Conservation (phyloP, 2,797 vertebrate genomes). For the Columba guinea region DNA sequence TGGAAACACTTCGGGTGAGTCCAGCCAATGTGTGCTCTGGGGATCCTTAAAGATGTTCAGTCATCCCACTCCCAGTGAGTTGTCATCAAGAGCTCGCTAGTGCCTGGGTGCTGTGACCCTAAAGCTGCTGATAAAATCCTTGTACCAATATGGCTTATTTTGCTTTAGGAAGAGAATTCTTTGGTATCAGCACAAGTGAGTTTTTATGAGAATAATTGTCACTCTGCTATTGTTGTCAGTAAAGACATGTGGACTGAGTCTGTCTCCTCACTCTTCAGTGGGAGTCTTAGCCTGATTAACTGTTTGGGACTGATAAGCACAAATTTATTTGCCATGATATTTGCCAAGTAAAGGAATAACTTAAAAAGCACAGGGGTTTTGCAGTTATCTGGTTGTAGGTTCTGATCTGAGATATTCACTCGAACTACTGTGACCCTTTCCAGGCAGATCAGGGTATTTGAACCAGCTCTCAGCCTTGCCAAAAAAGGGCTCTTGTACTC, state of each 20-base stretch:
- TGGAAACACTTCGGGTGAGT: slow-evolving; percentile 91
- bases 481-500: slow-evolving; percentile 25
- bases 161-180: neutral
- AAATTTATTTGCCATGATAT: neutral
- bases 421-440: neutral
- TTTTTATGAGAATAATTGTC: neutral
- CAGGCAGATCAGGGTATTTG: neutral
- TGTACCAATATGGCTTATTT: neutral
- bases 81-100: neutral
- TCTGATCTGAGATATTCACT: neutral
- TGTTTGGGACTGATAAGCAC: neutral
- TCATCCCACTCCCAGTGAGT: no score
- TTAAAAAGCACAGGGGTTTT: neutral
- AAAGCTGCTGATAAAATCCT: neutral
- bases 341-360: neutral
- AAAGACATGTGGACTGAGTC: neutral
- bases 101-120: neutral
- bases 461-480: neutral
- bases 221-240: neutral
- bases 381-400: neutral
- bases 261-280: neutral
- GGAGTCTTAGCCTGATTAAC: neutral
- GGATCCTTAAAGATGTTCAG: neutral
- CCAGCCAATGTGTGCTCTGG: fast-evolving
- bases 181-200: neutral